Conservation (phyloP, 2,888 invertebrate species). For the Drosophila anomelani region DNA sequence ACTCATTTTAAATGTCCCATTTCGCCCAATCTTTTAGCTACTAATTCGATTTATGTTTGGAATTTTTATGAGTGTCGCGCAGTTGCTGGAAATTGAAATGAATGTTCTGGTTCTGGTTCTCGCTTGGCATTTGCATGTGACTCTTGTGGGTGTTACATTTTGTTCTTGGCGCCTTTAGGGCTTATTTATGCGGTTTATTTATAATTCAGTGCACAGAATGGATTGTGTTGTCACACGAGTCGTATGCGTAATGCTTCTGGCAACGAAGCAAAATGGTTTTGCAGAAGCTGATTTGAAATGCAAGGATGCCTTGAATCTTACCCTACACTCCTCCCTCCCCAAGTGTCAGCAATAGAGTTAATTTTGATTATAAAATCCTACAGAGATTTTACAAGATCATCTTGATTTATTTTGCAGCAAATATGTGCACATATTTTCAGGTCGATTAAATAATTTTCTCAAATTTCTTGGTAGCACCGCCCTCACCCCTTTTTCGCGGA, state of each 20-base stretch:
- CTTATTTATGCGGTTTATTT: conserved; percentile 65
- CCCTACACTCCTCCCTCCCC: not conserved
- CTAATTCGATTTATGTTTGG: conserved; percentile 68
- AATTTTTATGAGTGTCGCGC: conserved; percentile 42
- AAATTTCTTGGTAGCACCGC: not conserved
- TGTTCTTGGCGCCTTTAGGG: conserved; percentile 35
- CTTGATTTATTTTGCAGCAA: conserved; percentile 6
- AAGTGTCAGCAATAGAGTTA: conserved; percentile 22
- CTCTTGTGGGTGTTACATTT: conserved; percentile 21
- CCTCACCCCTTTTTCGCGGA: not conserved
- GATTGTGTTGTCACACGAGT: conserved; percentile 28
- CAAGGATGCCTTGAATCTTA: conserved; percentile 13
- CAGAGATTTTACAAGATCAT: conserved; percentile 4
- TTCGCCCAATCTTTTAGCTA: conserved; percentile 35
- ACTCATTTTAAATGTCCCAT: conserved; percentile 9
- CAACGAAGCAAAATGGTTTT: conserved; percentile 7
- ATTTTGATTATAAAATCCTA: conserved; percentile 21
- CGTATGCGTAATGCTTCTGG: conserved; percentile 38
- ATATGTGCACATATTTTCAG: not conserved
- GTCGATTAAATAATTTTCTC: conserved; percentile 6
- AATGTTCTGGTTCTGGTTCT: conserved; percentile 45
- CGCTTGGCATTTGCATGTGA: conserved; percentile 15
- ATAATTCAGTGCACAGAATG: conserved; percentile 65
- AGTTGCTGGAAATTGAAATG: conserved; percentile 53
- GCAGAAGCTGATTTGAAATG: conserved; percentile 38